Base-by-base conservation (phyloP, 2,888 invertebrate species). In the Onthophagus sagittarius region DNA sequence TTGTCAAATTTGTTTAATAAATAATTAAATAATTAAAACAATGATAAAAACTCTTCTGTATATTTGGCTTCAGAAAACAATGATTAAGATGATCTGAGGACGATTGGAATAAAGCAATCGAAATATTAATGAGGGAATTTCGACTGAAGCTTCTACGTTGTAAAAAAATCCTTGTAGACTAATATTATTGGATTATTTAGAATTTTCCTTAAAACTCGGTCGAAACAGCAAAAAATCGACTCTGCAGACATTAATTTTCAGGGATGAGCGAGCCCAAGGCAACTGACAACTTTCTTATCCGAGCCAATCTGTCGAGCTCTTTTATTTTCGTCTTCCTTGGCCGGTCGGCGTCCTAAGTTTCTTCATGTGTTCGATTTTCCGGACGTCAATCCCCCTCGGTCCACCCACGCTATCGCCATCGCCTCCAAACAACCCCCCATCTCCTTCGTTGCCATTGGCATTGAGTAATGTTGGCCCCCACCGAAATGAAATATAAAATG, bases 251-350 rank as follows among this genome's bases (percentile, higher is more conserved):
- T 85, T 85, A 84, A 85, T 85, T 85, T 85, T 84, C 84, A 83
- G 81, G 84, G 85, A 85, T 85, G 84, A 85, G 83, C 85, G 83
- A 83, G 82, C 83, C 81, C 83, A 82, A 81, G 81, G 81, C 81
- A 83, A 82, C 85, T 85, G 85, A 85, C 85, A 85, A 85, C 83
- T 84, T 84, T 83, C 85, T 84, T 85, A 85, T 85, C 84, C 84
- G 78, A 78, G 79, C 82, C 84, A 84, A 85, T 85, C 84, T 84
- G 84, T 85, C 85, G 83, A 82, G 81, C 84, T 83, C 83, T 83
- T 84, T 84, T 84, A 83, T 84, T 84, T 84, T 81, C 79, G 79
- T 81, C 80, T 81, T 81, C 79, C 23, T 64, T 14, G 64, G 7
- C 4, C 63, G 78, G 77, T 75, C 72, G 69, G 67, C 69, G 69